Evolutionary conservation across 2,113 vertebrate species (phyloP), one percentile per base, ranked within the genome.

Genomic region (Melanostigma gelatinosum): DNA sequence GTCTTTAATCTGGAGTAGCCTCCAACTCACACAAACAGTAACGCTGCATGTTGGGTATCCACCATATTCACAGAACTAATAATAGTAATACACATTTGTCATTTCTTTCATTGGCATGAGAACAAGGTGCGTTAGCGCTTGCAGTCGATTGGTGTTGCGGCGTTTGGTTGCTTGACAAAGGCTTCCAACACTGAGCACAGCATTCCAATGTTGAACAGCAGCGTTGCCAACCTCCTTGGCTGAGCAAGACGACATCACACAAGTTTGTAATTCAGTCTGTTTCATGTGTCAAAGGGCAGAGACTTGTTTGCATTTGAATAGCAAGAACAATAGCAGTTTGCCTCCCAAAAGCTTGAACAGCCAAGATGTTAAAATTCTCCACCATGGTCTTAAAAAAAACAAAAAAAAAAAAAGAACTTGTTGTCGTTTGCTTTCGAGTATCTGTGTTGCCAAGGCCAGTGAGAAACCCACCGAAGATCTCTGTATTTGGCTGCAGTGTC

Each of bases 221-320:
- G 22, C 3, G 6, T 18, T 76, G 72, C 64, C 74, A 89, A 72
- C 7, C 71, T 24, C 73, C 36, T 78, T 75, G 69, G 73, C 66
- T 32, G 57, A 12, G 3, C 77, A 74, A 80, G 52, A 15, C 32
- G 67, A 48, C 67, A 76, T 72, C 58, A 82, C 44, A 69, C 29
- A 1, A 22, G 52, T n/a, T 64, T 75, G 54, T 58, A 79, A 68
- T 64, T 82, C 58, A 72, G 44, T 42, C 40, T n/a, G 69, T 27
- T 79, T 82, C 27, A 1, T n/a, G 22, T n/a, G 32, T 75, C 8
- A 60, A 57, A 75, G 58, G 32, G 0, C 5, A 0, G 55, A 20
- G 24, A 64, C 6, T 48, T 38, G 55, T 61, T 74, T 75, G 22
- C 42, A 34, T 55, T 3, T 60, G 6, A 36, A 70, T 4, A 69